Evolutionary conservation across 2,797 vertebrate species (phyloP).

Genomic region (Poeciliopsis gracilis): DNA sequence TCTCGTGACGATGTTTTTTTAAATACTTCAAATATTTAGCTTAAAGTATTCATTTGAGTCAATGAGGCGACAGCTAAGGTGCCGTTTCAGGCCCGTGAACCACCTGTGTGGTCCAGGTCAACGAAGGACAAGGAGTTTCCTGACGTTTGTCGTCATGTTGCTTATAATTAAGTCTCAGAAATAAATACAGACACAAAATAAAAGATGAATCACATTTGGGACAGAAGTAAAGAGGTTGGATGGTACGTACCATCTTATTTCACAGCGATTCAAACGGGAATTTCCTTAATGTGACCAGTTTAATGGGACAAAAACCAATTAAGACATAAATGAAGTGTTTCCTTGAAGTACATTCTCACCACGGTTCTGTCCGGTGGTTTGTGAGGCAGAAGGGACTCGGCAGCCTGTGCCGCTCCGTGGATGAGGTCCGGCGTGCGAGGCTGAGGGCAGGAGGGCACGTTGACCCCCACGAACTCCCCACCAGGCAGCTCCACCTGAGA

Average conservation of each 20-base stretch:
- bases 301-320: neutral
- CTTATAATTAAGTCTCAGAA: neutral
- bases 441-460: conserved; percentile 68
- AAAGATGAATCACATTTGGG: conserved; percentile 4
- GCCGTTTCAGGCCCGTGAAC: neutral
- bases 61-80: neutral
- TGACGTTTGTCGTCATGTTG: neutral
- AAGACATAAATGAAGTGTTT: neutral
- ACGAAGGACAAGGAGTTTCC: neutral
- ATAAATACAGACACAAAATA: neutral
- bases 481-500: conserved; percentile 81
- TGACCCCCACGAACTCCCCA: conserved; percentile 69
- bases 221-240: neutral
- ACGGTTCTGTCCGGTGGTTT: conserved; percentile 49
- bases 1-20: neutral
- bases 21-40: neutral
- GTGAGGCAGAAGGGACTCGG: conserved; percentile 51
- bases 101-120: neutral
- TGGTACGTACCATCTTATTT: neutral
- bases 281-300: neutral
- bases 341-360: conserved; percentile 34
- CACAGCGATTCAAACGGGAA: neutral
- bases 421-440: conserved; percentile 75
- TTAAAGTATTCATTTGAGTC: neutral
- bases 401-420: conserved; percentile 60